Percentiles rank a stretch among this genome's conserved stretches.
Evolutionary conservation across 2,113 vertebrate genomes (phyloP).

Genomic region (Nothobranchius kuhntae): DNA sequence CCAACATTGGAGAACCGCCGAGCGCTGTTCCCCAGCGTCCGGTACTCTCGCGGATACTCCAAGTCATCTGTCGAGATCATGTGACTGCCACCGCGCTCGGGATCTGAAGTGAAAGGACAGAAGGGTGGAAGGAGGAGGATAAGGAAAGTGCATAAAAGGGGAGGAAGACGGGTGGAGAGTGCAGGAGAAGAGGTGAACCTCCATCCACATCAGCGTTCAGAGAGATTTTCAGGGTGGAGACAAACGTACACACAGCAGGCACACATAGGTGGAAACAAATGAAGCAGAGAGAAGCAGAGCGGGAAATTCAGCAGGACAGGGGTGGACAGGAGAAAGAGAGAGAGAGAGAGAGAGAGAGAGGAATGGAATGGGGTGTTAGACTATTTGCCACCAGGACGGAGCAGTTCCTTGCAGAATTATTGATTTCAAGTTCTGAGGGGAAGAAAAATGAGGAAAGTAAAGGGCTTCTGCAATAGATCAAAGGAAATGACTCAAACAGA

Average conservation of each 20-base stretch:
- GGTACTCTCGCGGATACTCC: conserved; percentile 96
- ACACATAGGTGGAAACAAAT: conserved; percentile 50
- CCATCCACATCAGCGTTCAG: conserved; percentile 49
- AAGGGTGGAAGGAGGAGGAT: conserved; percentile 1
- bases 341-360: conserved; percentile 58
- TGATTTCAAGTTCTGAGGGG: conserved; percentile 69
- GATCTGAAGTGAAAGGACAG: conserved; percentile 79
- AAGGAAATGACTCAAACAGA: conserved; percentile 43
- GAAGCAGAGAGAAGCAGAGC: conserved; percentile 43
- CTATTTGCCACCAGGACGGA: conserved; percentile 67
- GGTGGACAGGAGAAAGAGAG: conserved; percentile 25
- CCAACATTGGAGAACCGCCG: conserved; percentile 98
- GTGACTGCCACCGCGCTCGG: conserved; percentile 91
- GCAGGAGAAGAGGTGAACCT: conserved; percentile 39
- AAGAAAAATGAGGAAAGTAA: conserved; percentile 62
- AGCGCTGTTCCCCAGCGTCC: conserved; percentile 90
- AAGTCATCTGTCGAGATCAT: conserved; percentile 98
- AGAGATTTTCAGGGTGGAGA: conserved; percentile 42
- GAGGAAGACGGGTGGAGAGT: conserved; percentile 14
- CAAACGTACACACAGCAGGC: conserved; percentile 38
- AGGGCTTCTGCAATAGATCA: conserved; percentile 61
- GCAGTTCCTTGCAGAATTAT: conserved; percentile 65
- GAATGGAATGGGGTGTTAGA: conserved; percentile 72
- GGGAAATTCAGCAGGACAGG: conserved; percentile 17
- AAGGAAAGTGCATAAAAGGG: conserved; percentile 7